Percentiles rank a stretch among this genome's conserved stretches.
Evolutionary conservation across 2,797 vertebrate species (phyloP).

Genomic region (Lagorchestes hirsutus): DNA sequence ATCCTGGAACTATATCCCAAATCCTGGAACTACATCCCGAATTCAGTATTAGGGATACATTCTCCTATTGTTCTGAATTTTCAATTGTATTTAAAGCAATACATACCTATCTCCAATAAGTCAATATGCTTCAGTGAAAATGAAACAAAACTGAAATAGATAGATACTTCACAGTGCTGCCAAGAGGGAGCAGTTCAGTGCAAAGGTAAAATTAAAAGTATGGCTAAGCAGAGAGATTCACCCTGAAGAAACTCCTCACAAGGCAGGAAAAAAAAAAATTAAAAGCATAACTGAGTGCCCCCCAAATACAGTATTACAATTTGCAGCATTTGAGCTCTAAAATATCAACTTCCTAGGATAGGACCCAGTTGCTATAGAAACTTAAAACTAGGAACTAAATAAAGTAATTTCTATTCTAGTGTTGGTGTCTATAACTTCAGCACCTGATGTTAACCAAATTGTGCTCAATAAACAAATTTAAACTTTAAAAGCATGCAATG

Average conservation of each 20-base stretch:
- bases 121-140: conserved; percentile 66
- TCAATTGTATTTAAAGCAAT: conserved; percentile 60
- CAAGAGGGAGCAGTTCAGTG: conserved; percentile 57
- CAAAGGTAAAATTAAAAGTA: conserved; percentile 73
- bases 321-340: conserved; percentile 77
- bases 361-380: conserved; percentile 89
- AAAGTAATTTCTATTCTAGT: conserved; percentile 90
- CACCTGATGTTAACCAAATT: conserved; percentile 88
- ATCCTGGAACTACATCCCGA: conserved; percentile 35
- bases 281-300: conserved; percentile 67
- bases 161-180: conserved; percentile 45
- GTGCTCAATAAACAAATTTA: conserved; percentile 88
- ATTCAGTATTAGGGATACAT: conserved; percentile 38
- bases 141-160: conserved; percentile 62
- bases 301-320: conserved; percentile 79
- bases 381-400: conserved; percentile 89
- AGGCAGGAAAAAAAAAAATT: conserved; percentile 52
- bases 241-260: conserved; percentile 60
- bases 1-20: conserved; percentile 19
- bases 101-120: neutral
- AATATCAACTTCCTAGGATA: conserved; percentile 84
- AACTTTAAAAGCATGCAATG: conserved; percentile 85
- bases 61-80: conserved; percentile 58
- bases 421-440: conserved; percentile 86
- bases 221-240: conserved; percentile 79